Percentiles rank a stretch among this genome's conserved stretches.
Conservation (phyloP, 1,140 invertebrate species). For the Stenopsyche tienmushanensis region DNA sequence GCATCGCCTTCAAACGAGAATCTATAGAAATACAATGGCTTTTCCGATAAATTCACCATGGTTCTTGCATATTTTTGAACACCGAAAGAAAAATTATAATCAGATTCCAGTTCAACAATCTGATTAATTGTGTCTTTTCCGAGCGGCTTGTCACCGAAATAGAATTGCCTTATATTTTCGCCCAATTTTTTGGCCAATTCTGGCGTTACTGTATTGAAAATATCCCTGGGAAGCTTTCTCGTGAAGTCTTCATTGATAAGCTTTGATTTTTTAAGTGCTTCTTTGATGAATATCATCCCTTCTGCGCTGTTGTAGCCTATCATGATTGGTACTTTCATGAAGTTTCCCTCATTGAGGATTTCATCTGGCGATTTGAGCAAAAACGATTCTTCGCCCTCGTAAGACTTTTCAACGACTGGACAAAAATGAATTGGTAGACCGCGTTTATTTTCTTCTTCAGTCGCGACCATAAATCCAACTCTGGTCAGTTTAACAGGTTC, state of each 20-base stretch:
- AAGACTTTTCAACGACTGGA: slow-evolving; percentile 53
- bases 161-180: slow-evolving; percentile 51
- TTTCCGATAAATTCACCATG: slow-evolving; percentile 44
- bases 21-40: slow-evolving; percentile 54
- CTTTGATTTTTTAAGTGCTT: slow-evolving; percentile 45
- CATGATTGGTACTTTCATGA: slow-evolving; percentile 60
- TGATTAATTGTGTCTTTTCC: slow-evolving; percentile 35
- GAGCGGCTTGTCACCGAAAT: slow-evolving; percentile 50
- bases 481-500: slow-evolving; percentile 48
- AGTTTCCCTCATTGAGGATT: slow-evolving; percentile 47
- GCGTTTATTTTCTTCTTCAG: slow-evolving; percentile 46
- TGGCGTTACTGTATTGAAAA: slow-evolving; percentile 42
- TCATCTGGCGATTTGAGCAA: slow-evolving; percentile 48
- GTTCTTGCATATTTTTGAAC: slow-evolving; percentile 49
- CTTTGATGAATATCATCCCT: slow-evolving; percentile 51
- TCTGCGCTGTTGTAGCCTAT: slow-evolving; percentile 62
- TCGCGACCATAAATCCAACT: slow-evolving; percentile 44
- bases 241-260: slow-evolving; percentile 46
- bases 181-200: slow-evolving; percentile 47
- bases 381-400: slow-evolving; percentile 46
- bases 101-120: slow-evolving; percentile 47
- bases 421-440: slow-evolving; percentile 51
- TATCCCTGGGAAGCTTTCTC: slow-evolving; percentile 49
- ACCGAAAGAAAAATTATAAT: slow-evolving; percentile 51
- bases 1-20: slow-evolving; percentile 53